Percentiles rank a stretch among this genome's conserved stretches.
These are phyloP conservation scores for Andricus curvator DNA, from an alignment of 2,888 invertebrate genomes.

Conservation along the genomic window DNA sequence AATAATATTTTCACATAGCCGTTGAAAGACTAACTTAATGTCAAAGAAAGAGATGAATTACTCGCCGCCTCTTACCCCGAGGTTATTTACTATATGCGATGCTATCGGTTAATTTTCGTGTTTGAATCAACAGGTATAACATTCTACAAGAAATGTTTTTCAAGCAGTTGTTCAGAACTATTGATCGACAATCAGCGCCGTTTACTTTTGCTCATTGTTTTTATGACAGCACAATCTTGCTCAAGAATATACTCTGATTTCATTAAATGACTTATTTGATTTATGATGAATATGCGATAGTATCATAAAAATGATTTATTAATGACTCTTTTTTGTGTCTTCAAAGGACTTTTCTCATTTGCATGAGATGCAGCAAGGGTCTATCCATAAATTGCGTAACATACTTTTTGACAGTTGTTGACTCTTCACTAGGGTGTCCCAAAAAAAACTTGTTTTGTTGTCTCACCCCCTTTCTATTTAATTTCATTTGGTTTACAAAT, in stretches of 20 bases:
- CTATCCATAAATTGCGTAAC: no score
- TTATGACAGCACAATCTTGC: not conserved
- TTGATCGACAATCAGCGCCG: not conserved
- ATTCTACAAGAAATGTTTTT: conserved; percentile 14
- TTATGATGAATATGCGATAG: no score
- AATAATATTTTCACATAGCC: not conserved
- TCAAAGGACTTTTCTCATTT: no score
- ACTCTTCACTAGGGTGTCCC: no score
- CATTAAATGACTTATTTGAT: not conserved
- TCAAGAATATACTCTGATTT: not conserved
- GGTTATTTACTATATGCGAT: conserved; percentile 6
- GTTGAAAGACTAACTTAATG: not conserved
- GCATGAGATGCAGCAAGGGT: no score
- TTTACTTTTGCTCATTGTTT: not conserved
- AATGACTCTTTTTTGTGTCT: no score
- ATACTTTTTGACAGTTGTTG: no score
- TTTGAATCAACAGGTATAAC: conserved; percentile 23
- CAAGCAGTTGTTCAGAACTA: not conserved
- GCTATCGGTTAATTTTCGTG: conserved; percentile 11
- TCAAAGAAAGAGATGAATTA: conserved; percentile 12
- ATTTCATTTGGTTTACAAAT: no score
- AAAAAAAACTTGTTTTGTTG: no score
- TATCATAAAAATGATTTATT: no score
- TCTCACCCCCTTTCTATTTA: no score
- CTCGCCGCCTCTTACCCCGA: not conserved